A percentile compares a stretch with the other conserved stretches of the same genome.
Conservation (phyloP, 2,797 vertebrate genomes). For the Picus viridis region DNA sequence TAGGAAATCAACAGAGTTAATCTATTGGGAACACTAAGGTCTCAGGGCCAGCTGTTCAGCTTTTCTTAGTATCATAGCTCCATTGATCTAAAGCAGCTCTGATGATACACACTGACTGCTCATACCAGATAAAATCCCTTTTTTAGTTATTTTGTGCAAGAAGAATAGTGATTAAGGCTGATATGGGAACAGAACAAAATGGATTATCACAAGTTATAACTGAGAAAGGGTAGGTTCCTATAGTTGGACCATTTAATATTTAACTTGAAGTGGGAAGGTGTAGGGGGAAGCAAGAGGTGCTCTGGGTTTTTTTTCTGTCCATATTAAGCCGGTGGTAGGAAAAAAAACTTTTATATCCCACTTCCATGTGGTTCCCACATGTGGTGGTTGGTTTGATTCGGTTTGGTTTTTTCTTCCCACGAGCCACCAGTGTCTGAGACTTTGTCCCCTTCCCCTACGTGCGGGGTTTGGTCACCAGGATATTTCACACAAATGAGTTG, state of each 20-base stretch:
- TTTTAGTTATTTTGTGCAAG: constrained; percentile 7
- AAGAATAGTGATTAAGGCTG: constrained; percentile 14
- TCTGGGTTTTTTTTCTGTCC: background rate
- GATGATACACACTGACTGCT: background rate
- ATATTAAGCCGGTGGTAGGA: background rate
- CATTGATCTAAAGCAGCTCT: constrained; percentile 7
- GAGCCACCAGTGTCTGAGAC: background rate
- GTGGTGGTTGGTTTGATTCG: background rate
- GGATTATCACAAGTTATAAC: constrained; percentile 2
- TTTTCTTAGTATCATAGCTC: background rate
- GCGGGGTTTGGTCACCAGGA: background rate
- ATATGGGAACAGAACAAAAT: constrained; percentile 23
- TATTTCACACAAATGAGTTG: rapidly evolving
- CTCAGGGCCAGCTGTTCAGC: constrained; percentile 24
- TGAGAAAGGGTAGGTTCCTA: background rate
- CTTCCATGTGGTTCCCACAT: background rate
- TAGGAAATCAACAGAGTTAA: constrained; percentile 4
- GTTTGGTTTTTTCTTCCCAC: background rate
- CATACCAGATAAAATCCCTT: background rate
- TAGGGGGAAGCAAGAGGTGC: background rate
- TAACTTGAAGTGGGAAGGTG: background rate
- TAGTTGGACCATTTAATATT: background rate
- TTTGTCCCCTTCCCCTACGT: background rate
- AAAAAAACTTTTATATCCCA: background rate
- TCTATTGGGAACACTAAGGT: constrained; percentile 15